Conservation (phyloP, 1,140 invertebrate genomes). For the Drosophila ironensis region DNA sequence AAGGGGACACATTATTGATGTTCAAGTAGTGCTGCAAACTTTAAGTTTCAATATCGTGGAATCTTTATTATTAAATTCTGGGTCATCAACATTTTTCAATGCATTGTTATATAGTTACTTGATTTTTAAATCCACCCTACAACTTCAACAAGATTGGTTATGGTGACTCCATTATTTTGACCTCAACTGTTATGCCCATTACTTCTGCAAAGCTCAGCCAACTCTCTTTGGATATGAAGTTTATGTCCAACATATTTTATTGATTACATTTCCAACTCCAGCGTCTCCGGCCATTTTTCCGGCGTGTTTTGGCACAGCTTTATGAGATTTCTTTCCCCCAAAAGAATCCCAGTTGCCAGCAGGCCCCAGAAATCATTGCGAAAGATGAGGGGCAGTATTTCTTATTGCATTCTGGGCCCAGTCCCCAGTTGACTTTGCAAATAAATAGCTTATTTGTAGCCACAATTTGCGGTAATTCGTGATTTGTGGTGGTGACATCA, state of each 20-base stretch:
- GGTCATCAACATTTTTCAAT: too few relatives aligned
- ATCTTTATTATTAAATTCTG: too few relatives aligned
- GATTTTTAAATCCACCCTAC: too few relatives aligned
- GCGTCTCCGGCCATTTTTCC: constrained; percentile 4
- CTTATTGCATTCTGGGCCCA: constrained; percentile 24
- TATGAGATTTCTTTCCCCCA: constrained; percentile 59
- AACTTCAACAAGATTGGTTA: too few relatives aligned
- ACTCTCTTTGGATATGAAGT: constrained; percentile 36
- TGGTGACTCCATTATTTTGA: background rate
- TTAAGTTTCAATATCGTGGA: too few relatives aligned
- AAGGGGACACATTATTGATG: too few relatives aligned
- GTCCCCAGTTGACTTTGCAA: constrained; percentile 36
- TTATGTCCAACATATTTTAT: constrained; percentile 74
- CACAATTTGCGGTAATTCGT: constrained; percentile 79
- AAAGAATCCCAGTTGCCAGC: constrained; percentile 8
- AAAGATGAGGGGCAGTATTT: constrained; percentile 24
- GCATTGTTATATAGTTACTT: too few relatives aligned
- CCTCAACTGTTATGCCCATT: background rate
- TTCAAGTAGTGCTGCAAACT: too few relatives aligned
- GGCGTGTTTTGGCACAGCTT: constrained; percentile 71
- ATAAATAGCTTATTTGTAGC: constrained; percentile 81
- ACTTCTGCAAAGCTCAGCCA: background rate
- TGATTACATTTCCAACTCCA: constrained; percentile 61
- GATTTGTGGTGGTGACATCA: constrained; percentile 63
- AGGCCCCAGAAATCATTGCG: background rate